phyloP scores from a whole-genome alignment of 2,113 vertebrate species.

The Periophthalmodon schlosseri region DNA sequence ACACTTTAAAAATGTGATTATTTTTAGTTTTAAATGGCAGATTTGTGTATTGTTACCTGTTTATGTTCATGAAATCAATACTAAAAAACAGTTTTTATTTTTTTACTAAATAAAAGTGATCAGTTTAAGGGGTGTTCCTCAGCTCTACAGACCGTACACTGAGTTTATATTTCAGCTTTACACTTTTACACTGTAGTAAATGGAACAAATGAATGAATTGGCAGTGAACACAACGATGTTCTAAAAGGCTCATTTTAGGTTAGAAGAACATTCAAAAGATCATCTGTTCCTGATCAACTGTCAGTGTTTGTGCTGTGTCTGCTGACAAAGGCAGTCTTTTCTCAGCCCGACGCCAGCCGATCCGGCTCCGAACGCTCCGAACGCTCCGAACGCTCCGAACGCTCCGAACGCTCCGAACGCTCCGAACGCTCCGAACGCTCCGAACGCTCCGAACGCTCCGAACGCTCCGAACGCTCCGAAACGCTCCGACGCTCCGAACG shows the following conservation, averaged over 20 bases:
- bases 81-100: too few species aligned
- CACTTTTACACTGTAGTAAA: background rate
- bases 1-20: too few species aligned
- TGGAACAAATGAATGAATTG: background rate
- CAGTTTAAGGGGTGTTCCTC: too few species aligned
- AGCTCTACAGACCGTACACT: too few species aligned
- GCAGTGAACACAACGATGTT: background rate
- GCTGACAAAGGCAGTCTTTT: slow-evolving; percentile 22
- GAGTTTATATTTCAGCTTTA: background rate
- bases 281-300: slow-evolving; percentile 40
- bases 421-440: background rate
- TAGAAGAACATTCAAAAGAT: slow-evolving; percentile 16
- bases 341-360: slow-evolving; percentile 18
- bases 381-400: too few species aligned
- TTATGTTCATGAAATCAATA: too few species aligned
- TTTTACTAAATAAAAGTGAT: too few species aligned
- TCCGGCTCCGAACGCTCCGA: too few species aligned
- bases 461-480: background rate
- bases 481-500: too few species aligned
- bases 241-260: background rate
- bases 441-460: background rate
- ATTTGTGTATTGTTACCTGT: too few species aligned
- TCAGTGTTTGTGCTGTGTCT: slow-evolving; percentile 27
- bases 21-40: too few species aligned
- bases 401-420: slow-evolving; percentile 7